These are phyloP conservation scores for Ispidina lecontei DNA, from an alignment of 2,797 vertebrate genomes.

Conservation along the genomic window DNA sequence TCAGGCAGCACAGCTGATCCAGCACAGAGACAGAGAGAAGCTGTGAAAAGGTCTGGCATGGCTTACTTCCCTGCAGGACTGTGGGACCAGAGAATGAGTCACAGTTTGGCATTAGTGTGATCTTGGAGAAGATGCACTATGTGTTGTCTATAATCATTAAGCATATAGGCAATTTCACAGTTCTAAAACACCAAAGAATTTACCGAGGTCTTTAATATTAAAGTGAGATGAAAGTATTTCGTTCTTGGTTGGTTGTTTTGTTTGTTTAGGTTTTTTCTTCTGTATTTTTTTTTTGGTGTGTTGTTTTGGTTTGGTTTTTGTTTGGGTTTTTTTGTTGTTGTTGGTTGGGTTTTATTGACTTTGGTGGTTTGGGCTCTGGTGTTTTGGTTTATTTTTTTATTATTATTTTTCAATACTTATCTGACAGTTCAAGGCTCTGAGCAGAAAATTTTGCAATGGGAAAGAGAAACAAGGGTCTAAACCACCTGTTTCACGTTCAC, in stretches of 20 bases:
- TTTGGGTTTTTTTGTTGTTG: too few relatives aligned
- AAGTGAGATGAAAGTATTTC: neutral
- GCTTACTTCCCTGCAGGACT: neutral
- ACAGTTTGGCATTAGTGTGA: neutral
- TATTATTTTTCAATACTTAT: neutral
- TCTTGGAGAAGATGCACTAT: neutral
- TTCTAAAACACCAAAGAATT: neutral
- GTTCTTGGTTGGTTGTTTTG: too few relatives aligned
- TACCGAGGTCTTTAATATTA: neutral
- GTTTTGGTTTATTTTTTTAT: too few relatives aligned
- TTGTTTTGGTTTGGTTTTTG: neutral
- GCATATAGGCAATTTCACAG: neutral
- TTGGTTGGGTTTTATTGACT: too few relatives aligned
- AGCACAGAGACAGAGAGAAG: neutral
- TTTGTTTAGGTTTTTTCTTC: too few relatives aligned
- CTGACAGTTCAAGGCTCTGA: neutral
- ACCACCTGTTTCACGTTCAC: neutral
- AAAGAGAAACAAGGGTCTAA: neutral
- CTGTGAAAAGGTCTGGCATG: constrained; percentile 30
- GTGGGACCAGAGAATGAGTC: neutral
- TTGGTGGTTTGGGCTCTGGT: too few relatives aligned
- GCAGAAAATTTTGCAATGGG: neutral
- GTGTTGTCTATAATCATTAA: neutral
- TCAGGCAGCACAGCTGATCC: constrained; percentile 38
- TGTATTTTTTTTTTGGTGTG: too few relatives aligned